phyloP scores from a whole-genome alignment of 2,797 vertebrate species.

The Aulostomus chinensis region DNA sequence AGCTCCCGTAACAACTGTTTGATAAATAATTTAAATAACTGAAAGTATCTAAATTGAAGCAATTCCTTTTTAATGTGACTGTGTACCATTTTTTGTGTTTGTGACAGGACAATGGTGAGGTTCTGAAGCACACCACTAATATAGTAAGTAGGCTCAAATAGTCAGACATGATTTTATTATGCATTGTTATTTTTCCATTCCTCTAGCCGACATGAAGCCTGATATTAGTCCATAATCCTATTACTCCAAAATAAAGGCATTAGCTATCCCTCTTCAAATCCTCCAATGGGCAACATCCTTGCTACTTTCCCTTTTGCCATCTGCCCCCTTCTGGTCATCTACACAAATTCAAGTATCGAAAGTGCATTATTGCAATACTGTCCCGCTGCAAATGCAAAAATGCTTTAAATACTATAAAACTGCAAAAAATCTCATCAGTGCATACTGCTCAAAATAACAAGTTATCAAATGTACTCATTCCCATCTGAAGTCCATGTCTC shows the following conservation, averaged over 20 bases:
- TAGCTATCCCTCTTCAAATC: conserved; percentile 40
- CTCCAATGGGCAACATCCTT: conserved; percentile 33
- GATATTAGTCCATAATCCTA: conserved; percentile 64
- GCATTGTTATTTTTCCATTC: conserved; percentile 70
- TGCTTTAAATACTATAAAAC: conserved; percentile 98
- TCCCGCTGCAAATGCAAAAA: conserved; percentile 98
- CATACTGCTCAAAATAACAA: conserved; percentile 73
- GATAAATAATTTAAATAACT: no score
- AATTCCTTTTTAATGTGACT: no score
- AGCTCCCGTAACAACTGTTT: no score
- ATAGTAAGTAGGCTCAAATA: no score
- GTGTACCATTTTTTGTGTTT: no score
- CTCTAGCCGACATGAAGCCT: conserved; percentile 53
- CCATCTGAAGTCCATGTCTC: conserved; percentile 64
- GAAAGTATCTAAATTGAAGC: no score
- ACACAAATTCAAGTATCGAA: conserved; percentile 96
- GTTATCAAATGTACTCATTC: conserved; percentile 62
- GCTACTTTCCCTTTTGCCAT: conserved; percentile 61
- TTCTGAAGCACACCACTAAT: background rate
- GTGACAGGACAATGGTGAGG: no score
- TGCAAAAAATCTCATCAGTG: conserved; percentile 88
- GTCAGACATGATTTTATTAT: conserved; percentile 79
- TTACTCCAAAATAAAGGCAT: conserved; percentile 66
- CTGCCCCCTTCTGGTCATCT: conserved; percentile 60
- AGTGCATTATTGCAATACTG: conserved; percentile 99